phyloP scores from a whole-genome alignment of 2,113 vertebrate species.

The cattle (Bos taurus) region ARS-UCD2.0 NC_037340.1:7158001-7158500 shows the following conservation, averaged over 20 bases:
- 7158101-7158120: slow-evolving; percentile 65
- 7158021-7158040: slow-evolving; percentile 69
- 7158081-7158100: slow-evolving; percentile 58
- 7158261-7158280: slow-evolving; percentile 30
- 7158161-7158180: slow-evolving; percentile 63
- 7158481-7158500: background rate
- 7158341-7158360: slow-evolving; percentile 53
- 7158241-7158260: slow-evolving; percentile 43
- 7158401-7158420: slow-evolving; percentile 50
- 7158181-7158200: slow-evolving; percentile 69
- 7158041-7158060: slow-evolving; percentile 71
- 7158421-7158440: slow-evolving; percentile 52
- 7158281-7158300: background rate
- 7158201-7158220: slow-evolving; percentile 45
- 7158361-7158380: slow-evolving; percentile 49
- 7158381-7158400: background rate
- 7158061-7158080: slow-evolving; percentile 72
- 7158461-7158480: slow-evolving; percentile 42
- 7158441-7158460: slow-evolving; percentile 58
- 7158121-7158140: slow-evolving; percentile 71
- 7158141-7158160: slow-evolving; percentile 57
- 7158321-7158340: slow-evolving; percentile 6
- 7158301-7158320: slow-evolving; percentile 17
- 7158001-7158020: slow-evolving; percentile 77
- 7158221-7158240: slow-evolving; percentile 28